phyloP scores from a whole-genome alignment of 2,113 vertebrate genomes.

The Leucoraja erinaceus region DNA sequence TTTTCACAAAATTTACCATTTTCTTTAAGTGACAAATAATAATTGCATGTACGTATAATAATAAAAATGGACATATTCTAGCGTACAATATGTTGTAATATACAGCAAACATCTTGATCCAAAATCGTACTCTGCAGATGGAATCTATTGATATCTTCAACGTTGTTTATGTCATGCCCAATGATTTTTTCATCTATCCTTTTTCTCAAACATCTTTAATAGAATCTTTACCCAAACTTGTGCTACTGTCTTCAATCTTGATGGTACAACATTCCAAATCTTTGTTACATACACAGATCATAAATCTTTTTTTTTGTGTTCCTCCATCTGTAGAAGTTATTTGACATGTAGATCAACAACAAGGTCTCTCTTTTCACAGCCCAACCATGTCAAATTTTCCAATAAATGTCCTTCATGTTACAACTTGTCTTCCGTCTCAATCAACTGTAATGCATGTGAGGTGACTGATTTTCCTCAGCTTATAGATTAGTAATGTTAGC shows the following conservation, averaged over 20 bases:
- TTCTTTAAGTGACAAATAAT: background rate
- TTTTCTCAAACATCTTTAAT: background rate
- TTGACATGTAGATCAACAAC: background rate
- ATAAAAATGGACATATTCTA: background rate
- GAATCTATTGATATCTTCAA: background rate
- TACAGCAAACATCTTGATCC: background rate
- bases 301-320: background rate
- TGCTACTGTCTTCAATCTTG: background rate
- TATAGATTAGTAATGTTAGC: background rate
- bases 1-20: background rate
- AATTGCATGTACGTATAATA: background rate
- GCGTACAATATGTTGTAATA: background rate
- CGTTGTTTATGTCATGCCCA: no score
- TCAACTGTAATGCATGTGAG: background rate
- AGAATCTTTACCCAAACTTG: background rate
- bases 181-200: background rate
- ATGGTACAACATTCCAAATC: background rate
- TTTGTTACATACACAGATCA: background rate
- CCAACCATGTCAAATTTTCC: no score
- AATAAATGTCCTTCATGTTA: background rate
- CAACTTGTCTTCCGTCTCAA: background rate
- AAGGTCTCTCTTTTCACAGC: background rate
- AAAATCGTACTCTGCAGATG: background rate
- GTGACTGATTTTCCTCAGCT: background rate
- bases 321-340: background rate